Evolutionary conservation across 2,797 vertebrate genomes (phyloP).

Genomic region (Setipinna tenuifilis): DNA sequence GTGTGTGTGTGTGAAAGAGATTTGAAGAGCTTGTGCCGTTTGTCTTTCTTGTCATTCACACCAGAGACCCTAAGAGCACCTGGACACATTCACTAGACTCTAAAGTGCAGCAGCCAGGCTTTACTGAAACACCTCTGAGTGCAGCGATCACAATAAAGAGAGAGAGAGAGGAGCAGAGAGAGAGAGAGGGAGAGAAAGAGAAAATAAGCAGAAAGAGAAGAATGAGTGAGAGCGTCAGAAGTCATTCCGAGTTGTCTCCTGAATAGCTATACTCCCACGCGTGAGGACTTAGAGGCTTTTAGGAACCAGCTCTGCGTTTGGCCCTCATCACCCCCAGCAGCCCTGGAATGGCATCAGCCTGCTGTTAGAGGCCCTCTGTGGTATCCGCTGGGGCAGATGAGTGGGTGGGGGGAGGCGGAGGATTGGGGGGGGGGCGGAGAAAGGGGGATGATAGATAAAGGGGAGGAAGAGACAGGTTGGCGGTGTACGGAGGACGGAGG

Average conservation of each 20-base stretch:
- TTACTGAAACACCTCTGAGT: neutral
- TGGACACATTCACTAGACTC: neutral
- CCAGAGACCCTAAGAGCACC: neutral
- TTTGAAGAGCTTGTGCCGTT: neutral
- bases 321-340: neutral
- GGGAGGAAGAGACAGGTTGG: neutral
- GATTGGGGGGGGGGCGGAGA: too few relatives aligned
- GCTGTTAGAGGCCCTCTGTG: neutral
- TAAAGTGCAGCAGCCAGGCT: neutral
- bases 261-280: neutral
- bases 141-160: neutral
- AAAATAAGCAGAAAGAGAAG: neutral
- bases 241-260: neutral
- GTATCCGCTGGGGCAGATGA: neutral
- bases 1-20: neutral
- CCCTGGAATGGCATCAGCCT: neutral
- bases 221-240: slow-evolving; percentile 37
- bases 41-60: neutral
- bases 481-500: neutral
- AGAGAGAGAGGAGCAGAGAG: neutral
- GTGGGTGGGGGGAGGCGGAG: too few relatives aligned
- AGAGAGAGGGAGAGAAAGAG: neutral
- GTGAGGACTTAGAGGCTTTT: neutral
- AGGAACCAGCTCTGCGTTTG: neutral
- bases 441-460: too few relatives aligned